Evolutionary conservation across 2,888 invertebrate genomes (phyloP).

Genomic region (Xanthostigma xanthostigma): DNA sequence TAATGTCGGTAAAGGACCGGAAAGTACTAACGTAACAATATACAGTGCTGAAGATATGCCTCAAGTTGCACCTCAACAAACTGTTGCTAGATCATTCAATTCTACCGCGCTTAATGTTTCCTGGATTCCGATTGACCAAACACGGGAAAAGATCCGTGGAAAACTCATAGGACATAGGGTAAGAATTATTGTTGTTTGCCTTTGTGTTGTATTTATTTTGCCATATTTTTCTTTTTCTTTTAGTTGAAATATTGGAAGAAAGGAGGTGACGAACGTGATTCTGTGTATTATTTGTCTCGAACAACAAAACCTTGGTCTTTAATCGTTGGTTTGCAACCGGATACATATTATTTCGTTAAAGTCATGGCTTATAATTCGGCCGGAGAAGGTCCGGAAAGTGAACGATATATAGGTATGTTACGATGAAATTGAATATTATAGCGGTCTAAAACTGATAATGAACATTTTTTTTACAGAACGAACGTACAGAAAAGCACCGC

Average conservation of each 20-base stretch:
- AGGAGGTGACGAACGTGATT: conserved; percentile 55
- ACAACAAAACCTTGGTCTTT: conserved; percentile 73
- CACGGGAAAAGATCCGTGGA: conserved; percentile 71
- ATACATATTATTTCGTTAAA: conserved; percentile 86
- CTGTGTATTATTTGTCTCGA: conserved; percentile 72
- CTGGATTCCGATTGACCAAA: conserved; percentile 78
- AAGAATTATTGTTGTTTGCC: conserved; percentile 17
- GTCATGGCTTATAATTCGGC: conserved; percentile 92
- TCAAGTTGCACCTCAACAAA: conserved; percentile 72
- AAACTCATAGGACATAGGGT: conserved; percentile 83
- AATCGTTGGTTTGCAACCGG: conserved; percentile 83
- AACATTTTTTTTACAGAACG: conserved; percentile 39
- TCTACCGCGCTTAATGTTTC: conserved; percentile 85
- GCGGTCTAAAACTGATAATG: background rate
- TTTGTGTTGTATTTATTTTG: conserved; percentile 1
- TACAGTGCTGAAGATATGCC: conserved; percentile 89
- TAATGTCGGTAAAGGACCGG: conserved; percentile 67
- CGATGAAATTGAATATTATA: conserved; percentile 1
- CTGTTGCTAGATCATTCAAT: conserved; percentile 66
- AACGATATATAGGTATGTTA: conserved; percentile 52
- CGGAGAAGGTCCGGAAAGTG: conserved; percentile 92
- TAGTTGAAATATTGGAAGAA: conserved; percentile 84
- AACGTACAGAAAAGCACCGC: conserved; percentile 82
- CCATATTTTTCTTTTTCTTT: conserved; percentile 12
- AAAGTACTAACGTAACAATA: conserved; percentile 56